Conservation (phyloP, 1,140 invertebrate genomes). For the Drosophila kepulauana region DNA sequence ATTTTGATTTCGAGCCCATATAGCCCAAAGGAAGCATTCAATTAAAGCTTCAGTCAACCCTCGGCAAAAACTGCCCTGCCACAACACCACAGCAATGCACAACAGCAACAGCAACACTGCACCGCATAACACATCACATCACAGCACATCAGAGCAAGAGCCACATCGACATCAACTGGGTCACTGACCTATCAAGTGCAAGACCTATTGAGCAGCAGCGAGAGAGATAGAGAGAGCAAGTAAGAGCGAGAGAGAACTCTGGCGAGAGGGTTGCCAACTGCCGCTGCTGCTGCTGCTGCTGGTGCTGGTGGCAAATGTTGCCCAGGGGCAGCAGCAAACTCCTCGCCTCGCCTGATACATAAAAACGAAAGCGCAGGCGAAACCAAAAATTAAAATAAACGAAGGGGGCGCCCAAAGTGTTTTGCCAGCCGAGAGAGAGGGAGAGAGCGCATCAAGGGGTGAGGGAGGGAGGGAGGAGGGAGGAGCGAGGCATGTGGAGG, state of each 20-base stretch:
- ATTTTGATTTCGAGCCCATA: slow-evolving; percentile 35
- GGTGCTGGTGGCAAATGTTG: slow-evolving; percentile 72
- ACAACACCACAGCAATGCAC: slow-evolving; percentile 44
- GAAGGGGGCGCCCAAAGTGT: slow-evolving; percentile 65
- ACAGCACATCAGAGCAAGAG: slow-evolving; percentile 27
- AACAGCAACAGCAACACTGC: not conserved
- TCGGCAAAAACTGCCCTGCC: slow-evolving; percentile 59
- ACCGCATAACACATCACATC: not conserved
- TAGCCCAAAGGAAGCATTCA: slow-evolving; percentile 26
- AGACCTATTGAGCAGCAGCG: slow-evolving; percentile 75
- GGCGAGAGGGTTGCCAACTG: slow-evolving; percentile 48
- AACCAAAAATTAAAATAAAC: slow-evolving; percentile 82
- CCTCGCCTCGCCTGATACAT: slow-evolving; percentile 40
- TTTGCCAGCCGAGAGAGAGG: slow-evolving; percentile 42
- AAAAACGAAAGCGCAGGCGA: slow-evolving; percentile 71
- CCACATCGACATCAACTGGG: slow-evolving; percentile 69
- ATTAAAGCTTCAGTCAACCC: slow-evolving; percentile 42
- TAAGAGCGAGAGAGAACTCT: slow-evolving; percentile 19
- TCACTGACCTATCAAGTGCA: slow-evolving; percentile 81
- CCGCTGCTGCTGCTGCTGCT: slow-evolving; percentile 29
- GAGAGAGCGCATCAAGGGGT: slow-evolving; percentile 35
- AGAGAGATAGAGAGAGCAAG: slow-evolving; percentile 14
- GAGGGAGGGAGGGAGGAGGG: not conserved
- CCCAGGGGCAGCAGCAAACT: slow-evolving; percentile 42
- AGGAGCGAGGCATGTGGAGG: slow-evolving; percentile 33